Base-by-base conservation (phyloP, 2,888 invertebrate species). In the Amorpha juglandis region DNA sequence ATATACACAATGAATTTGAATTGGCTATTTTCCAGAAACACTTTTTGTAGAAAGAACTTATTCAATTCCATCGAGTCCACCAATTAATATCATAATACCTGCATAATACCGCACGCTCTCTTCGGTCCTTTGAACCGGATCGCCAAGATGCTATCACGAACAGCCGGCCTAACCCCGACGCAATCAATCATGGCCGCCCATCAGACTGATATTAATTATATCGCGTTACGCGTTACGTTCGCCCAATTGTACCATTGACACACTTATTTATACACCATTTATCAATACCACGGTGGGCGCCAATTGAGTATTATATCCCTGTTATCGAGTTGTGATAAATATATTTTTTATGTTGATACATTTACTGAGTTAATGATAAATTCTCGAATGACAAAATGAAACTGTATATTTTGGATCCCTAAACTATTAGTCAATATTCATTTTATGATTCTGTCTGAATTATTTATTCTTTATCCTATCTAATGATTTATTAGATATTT, bases 181-280 rank as follows among this genome's bases (percentile, higher is more conserved):
- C 78, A 71, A 87, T 87, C 86, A 83, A 87, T 87, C 87, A 86
- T 75, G 70, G 71, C 64, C 68, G 67, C 67, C 71, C 73, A 72
- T 73, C 71, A 70, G 80, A 80, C 79, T 78, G 78, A 78, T 86
- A 87, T 87, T 86, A 86, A 87, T 86, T 86, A 82, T 81, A 80
- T 83, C 77, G 75, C 70, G 58, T 58, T 58, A 58, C 38, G 68
- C 63, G 42, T 63, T 35, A 45, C 53, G 48, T 68, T 16, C 19
- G 58, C 58, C 71, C 71, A 69, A 75, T 76, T 68, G 68, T 71
- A 78, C 76, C 77, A 65, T 58, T 58, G 73, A 71, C 69, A 68
- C 68, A 70, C 68, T 71, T 70, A 73, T 71, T 72, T 74, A 47
- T 69, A 69, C 64, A 67, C 65, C 35, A 52, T 55, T 19, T 70